phyloP scores from a whole-genome alignment of 2,797 vertebrate genomes.

The Poecilia gillii region DNA sequence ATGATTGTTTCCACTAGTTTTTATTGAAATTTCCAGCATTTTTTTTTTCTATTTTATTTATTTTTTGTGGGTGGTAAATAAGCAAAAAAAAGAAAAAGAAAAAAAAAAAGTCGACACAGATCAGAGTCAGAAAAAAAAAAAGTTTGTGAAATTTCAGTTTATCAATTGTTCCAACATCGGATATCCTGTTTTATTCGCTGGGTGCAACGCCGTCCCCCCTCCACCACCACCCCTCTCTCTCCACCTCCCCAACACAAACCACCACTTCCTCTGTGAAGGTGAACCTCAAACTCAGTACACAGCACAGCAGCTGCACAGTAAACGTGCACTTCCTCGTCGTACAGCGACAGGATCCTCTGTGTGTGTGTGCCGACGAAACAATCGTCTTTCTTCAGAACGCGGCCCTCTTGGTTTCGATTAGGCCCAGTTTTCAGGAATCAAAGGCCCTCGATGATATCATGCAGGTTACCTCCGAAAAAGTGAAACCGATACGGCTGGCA shows the following conservation, averaged over 20 bases:
- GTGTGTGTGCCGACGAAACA: slow-evolving; percentile 27
- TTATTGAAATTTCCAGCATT: slow-evolving; percentile 23
- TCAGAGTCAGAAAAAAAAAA: slow-evolving; percentile 23
- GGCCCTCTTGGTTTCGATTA: slow-evolving; percentile 43
- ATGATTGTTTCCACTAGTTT: slow-evolving; percentile 27
- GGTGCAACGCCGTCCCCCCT: slow-evolving; percentile 65
- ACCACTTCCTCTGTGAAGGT: slow-evolving; percentile 80
- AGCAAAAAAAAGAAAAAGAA: not conserved
- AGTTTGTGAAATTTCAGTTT: slow-evolving; percentile 40
- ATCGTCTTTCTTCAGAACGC: slow-evolving; percentile 33
- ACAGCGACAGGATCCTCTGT: slow-evolving; percentile 30
- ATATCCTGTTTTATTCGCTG: slow-evolving; percentile 80
- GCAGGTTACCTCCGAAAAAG: slow-evolving; percentile 28
- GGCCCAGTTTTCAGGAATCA: slow-evolving; percentile 63
- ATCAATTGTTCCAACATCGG: slow-evolving; percentile 75
- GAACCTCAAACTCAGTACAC: slow-evolving; percentile 66
- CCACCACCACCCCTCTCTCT: not conserved
- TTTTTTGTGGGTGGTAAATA: not conserved
- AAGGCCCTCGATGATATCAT: slow-evolving; percentile 19
- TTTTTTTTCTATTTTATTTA: not conserved
- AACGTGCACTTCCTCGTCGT: slow-evolving; percentile 49
- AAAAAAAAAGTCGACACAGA: not conserved
- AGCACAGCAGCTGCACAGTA: slow-evolving; percentile 69
- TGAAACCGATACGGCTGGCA: slow-evolving; percentile 20
- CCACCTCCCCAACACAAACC: slow-evolving; percentile 50